Evolutionary conservation across 2,888 invertebrate genomes (phyloP).

Genomic region (Torymus auratus): DNA sequence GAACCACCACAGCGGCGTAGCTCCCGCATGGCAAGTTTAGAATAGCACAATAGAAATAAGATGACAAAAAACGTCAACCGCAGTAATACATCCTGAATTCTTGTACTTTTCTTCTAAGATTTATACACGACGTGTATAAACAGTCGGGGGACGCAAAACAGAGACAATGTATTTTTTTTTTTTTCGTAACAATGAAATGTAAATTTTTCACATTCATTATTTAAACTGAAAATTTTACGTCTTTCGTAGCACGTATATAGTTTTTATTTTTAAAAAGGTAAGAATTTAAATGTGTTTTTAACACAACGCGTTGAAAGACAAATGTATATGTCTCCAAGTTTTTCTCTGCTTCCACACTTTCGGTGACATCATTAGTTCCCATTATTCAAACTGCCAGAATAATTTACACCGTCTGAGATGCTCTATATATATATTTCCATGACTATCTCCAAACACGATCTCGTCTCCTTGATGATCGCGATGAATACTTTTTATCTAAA

Average conservation of each 20-base stretch:
- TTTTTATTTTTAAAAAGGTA: too few species aligned
- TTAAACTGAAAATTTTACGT: too few species aligned
- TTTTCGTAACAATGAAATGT: background rate
- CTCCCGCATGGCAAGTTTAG: constrained; percentile 36
- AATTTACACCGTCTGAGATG: background rate
- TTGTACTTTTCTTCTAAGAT: constrained; percentile 15
- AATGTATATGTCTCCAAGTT: too few species aligned
- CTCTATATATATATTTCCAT: too few species aligned
- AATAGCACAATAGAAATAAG: constrained; percentile 44
- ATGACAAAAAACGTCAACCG: constrained; percentile 36
- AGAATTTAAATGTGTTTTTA: too few species aligned
- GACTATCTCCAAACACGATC: too few species aligned
- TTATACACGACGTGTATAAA: constrained; percentile 21
- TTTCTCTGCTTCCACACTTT: background rate
- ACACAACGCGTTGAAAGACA: too few species aligned
- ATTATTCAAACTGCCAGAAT: background rate
- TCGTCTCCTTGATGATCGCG: too few species aligned
- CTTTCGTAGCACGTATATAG: too few species aligned
- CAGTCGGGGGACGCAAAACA: background rate
- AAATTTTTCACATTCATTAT: too few species aligned
- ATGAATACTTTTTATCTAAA: too few species aligned
- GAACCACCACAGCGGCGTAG: background rate
- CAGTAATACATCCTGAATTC: constrained; percentile 32
- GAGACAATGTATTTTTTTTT: background rate
- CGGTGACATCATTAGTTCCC: background rate